phyloP scores from a whole-genome alignment of 2,797 vertebrate species.

The Dicrostonyx torquatus region DNA sequence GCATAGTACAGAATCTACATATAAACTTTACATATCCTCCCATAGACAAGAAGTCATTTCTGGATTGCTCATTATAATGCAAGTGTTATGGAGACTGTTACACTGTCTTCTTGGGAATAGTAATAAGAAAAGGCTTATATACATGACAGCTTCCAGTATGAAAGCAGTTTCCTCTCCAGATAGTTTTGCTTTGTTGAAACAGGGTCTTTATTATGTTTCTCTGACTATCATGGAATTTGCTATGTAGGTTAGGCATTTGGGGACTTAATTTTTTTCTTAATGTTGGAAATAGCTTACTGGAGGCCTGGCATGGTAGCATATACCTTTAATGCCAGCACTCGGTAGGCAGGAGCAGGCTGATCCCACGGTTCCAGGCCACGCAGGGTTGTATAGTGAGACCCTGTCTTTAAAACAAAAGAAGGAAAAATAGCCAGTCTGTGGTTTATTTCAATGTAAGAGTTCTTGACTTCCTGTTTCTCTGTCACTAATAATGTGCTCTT shows the following conservation, averaged over 20 bases:
- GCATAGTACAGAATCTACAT: neutral
- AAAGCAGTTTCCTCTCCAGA: neutral
- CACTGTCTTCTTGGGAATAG: neutral
- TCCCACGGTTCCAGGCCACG: neutral
- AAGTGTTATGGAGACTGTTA: neutral
- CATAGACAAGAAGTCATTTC: neutral
- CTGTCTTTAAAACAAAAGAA: neutral
- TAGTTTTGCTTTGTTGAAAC: neutral
- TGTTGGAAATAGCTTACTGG: neutral
- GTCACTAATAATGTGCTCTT: neutral
- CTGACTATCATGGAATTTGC: neutral
- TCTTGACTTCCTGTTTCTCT: neutral
- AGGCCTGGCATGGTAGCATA: neutral
- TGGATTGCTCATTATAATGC: neutral
- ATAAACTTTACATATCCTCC: neutral
- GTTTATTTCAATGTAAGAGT: conserved; percentile 37
- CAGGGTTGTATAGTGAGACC: neutral
- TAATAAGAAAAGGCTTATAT: too few species aligned
- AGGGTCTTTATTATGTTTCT: neutral
- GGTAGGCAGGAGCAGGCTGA: neutral
- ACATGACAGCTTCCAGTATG: neutral
- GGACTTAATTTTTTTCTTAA: neutral
- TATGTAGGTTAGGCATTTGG: neutral
- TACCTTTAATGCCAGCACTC: neutral
- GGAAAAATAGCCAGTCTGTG: conserved; percentile 38